phyloP scores from a whole-genome alignment of 1,140 invertebrate genomes.

The Microplitis demolitor region DNA sequence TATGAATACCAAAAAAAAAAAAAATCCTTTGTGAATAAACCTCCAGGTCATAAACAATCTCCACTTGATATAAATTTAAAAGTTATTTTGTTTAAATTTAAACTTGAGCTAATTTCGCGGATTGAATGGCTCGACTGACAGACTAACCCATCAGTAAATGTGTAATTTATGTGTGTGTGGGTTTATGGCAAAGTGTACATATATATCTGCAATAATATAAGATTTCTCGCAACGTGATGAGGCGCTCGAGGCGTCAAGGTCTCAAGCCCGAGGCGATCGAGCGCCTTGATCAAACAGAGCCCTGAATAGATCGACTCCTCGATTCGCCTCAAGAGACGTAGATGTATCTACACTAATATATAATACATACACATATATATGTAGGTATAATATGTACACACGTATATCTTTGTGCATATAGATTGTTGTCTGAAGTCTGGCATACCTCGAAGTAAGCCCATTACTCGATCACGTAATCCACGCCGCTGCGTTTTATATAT shows the following conservation, averaged over 20 bases:
- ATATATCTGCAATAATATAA: neutral
- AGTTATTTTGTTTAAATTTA: too few species aligned
- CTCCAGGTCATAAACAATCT: too few species aligned
- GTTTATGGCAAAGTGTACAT: neutral
- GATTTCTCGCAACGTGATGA: neutral
- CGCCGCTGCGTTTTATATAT: conserved; percentile 1
- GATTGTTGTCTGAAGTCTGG: too few species aligned
- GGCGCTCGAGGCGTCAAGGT: conserved; percentile 44
- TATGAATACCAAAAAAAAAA: neutral
- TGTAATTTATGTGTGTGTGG: too few species aligned
- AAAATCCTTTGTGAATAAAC: neutral
- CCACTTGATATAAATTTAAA: too few species aligned
- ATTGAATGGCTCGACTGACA: too few species aligned
- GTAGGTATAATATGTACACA: too few species aligned
- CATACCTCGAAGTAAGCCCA: neutral
- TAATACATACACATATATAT: too few species aligned
- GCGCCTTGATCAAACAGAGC: conserved; percentile 50
- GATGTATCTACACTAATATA: too few species aligned
- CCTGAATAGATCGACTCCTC: conserved; percentile 41
- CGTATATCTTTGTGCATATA: too few species aligned
- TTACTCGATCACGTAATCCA: conserved; percentile 18
- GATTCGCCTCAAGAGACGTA: conserved; percentile 30
- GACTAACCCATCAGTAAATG: too few species aligned
- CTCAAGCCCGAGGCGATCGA: conserved; percentile 45
- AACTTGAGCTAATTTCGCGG: too few species aligned